phyloP scores from a whole-genome alignment of 1,140 invertebrate species.

The Drosophila willistoni region DNA sequence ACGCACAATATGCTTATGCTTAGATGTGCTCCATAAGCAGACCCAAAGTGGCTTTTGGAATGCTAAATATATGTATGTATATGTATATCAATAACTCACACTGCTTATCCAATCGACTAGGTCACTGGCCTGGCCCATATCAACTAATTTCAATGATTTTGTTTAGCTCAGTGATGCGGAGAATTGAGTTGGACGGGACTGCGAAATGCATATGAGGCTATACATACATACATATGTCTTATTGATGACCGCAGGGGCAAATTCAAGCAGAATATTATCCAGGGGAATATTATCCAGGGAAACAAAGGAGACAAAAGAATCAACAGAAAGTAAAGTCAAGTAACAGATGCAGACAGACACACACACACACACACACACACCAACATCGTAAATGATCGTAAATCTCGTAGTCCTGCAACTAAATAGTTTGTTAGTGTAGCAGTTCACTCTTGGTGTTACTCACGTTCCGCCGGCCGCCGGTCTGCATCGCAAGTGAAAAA shows the following conservation, averaged over 20 bases:
- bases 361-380: no score
- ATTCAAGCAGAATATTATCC: no score
- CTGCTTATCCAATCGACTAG: constrained; percentile 57
- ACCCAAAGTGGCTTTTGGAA: constrained; percentile 34
- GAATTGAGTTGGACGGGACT: constrained; percentile 65
- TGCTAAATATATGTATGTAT: constrained; percentile 36
- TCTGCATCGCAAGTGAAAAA: no score
- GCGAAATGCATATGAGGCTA: constrained; percentile 18
- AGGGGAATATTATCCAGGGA: no score
- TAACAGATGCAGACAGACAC: no score
- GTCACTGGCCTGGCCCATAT: constrained; percentile 27
- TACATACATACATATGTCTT: neutral
- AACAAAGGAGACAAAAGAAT: no score
- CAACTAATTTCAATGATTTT: constrained; percentile 78
- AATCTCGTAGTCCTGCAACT: no score
- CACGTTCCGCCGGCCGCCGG: no score
- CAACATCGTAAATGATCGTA: no score
- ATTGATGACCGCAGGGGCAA: constrained; percentile 42
- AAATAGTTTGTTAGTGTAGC: no score
- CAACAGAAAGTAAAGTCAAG: no score
- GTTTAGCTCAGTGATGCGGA: constrained; percentile 79
- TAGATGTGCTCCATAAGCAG: neutral
- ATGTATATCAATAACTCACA: constrained; percentile 54
- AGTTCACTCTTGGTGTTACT: no score
- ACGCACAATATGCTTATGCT: constrained; percentile 47